Base-by-base conservation (phyloP, 2,888 invertebrate genomes). In the Ommatoiulus sabulosus region DNA sequence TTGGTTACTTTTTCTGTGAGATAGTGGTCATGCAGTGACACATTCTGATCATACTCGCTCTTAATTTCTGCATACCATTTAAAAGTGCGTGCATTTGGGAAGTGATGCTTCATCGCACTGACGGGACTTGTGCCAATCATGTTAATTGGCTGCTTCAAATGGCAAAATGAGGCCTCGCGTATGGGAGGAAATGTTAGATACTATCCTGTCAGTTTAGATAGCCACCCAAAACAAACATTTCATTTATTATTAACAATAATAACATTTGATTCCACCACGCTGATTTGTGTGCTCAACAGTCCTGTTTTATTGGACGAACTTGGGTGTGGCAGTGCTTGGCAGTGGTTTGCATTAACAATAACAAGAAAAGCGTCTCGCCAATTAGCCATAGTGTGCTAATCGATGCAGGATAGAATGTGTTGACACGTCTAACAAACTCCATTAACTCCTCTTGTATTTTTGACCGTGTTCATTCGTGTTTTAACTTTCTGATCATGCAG, bases 141-240 rank as follows among this genome's bases (percentile, higher is more conserved):
- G 35, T 35, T 80, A 80, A 80, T 80, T 35, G 80, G 35, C 80
- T 80, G 2, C 80, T 2, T 15, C 80, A 35, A 43, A 80, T 35
- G 24, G 35, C 80, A 24, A 80, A 80, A 35, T 80, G 80, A 24
- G 24, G 35, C 80, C 15, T 7, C 15, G 35, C 35, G 12, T 5
- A 80, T 15, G 12, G 35, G 80, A 24, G 24, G 35, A 43, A 80
- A 43, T 80, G 7, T 57, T 52, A 15, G 52, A 52, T 52, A 24
- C 8, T 24, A 72, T 80, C 24, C 35, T 80, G 80, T 35, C 80
- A 43, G 35, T 35, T 80, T 15, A 24, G 7, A 80, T 35, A 24
- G 12, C 80, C 35, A 15, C 80, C 80, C 80, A 80, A 72, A 72
- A 72, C 72, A 72, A 80, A 80, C 80, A 35, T 80, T 80, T 35